Evolutionary conservation across 2,113 vertebrate genomes (phyloP), one percentile per base, ranked within the genome.

Genomic region (Oryzias celebensis): DNA sequence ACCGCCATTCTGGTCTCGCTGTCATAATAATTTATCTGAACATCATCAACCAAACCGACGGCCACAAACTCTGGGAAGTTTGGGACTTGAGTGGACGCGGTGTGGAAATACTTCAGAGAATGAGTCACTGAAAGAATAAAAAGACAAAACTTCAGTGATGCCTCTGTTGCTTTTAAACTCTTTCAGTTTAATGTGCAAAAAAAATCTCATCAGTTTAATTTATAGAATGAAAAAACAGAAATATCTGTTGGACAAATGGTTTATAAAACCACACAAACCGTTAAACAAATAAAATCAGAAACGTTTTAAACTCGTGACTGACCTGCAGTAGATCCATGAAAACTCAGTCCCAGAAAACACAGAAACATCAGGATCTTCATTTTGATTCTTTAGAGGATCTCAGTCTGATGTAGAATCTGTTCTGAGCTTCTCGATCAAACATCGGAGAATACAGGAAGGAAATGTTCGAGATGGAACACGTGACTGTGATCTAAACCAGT

Each of bases 21-120:
- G 78, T 90, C 85, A 14, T 54, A 88, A 45, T 56, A 22, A 24
- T 4, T 20, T 1, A 54, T 36, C 14, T 24, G 26, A 23, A 53
- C 23, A 5, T 46, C 76, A 17, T 82, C 76, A 64, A 82, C 58
- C 20, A 18, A 36, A 0, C 0, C 0, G 7, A 58, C 41, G 18
- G 1, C 16, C 26, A 54, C 16, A 53, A 49, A 74, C 65, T 79
- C 65, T 18, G 73, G 62, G 6, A 59, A 3, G 14, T 57, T 62
- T 1, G 46, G 45, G 18, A 52, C 14, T 36, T 41, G 59, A 36
- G 57, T 36, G 2, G 61, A 31, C 7, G 2, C 64, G 20, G 74
- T 81, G 55, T 26, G 7, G 51, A 62, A 69, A n/a, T 54, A 60
- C 4, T 20, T 20, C 20, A 48, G 8, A 4, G 18, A 17, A 43